These are phyloP conservation scores for Coluber constrictor DNA, from an alignment of 2,797 vertebrate species.

Conservation along the genomic window DNA sequence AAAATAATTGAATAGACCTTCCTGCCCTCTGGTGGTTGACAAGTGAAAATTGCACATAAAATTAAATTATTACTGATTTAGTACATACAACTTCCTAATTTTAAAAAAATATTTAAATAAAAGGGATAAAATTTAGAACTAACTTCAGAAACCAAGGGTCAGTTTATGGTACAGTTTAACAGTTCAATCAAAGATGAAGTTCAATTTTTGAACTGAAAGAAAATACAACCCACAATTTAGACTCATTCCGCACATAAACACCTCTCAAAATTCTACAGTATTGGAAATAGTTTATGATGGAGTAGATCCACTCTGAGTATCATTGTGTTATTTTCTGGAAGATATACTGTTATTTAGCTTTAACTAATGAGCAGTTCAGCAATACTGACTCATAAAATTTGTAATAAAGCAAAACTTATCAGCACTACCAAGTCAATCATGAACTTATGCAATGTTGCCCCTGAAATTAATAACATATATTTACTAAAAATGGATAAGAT, in stretches of 20 bases:
- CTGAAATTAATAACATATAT: neutral
- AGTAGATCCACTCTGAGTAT: neutral
- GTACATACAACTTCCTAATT: slow-evolving; percentile 47
- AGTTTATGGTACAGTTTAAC: neutral
- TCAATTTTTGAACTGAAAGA: neutral
- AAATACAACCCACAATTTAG: neutral
- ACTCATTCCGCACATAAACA: neutral
- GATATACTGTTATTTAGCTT: neutral
- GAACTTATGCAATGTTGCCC: neutral
- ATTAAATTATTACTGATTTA: slow-evolving; percentile 37
- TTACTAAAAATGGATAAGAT: neutral
- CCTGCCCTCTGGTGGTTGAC: slow-evolving; percentile 74
- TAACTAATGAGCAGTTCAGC: neutral
- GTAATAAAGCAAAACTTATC: neutral
- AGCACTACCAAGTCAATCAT: neutral
- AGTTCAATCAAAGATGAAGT: neutral
- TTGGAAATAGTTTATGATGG: neutral
- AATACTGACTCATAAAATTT: neutral
- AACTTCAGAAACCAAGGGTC: neutral
- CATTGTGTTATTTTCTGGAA: neutral
- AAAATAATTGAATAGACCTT: slow-evolving; percentile 75
- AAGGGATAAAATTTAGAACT: slow-evolving; percentile 7
- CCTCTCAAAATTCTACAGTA: neutral
- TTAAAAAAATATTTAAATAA: slow-evolving; percentile 45
- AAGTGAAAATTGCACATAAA: slow-evolving; percentile 58